Conservation (phyloP, 2,888 invertebrate species). For the Microplitis manilae region DNA sequence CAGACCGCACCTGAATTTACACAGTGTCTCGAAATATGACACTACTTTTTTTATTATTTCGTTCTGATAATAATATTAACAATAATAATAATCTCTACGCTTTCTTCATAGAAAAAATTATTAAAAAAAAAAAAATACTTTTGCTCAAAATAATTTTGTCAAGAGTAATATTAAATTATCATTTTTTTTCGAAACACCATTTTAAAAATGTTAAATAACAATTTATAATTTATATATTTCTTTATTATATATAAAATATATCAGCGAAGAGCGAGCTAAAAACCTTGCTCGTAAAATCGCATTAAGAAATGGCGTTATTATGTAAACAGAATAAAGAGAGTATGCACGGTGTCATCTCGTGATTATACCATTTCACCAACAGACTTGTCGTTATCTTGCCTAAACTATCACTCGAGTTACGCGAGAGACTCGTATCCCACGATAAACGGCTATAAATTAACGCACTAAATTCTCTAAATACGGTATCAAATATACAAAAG, state of each 20-base stretch:
- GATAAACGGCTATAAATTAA: slow-evolving; percentile 1
- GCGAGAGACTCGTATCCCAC: neutral
- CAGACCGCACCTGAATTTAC: slow-evolving; percentile 67
- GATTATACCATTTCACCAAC: slow-evolving; percentile 21
- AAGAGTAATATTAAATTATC: neutral
- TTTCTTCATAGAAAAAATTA: slow-evolving; percentile 15
- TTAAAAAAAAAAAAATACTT: neutral
- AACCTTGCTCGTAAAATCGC: slow-evolving; percentile 11
- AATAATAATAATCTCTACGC: neutral
- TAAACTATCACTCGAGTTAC: slow-evolving; percentile 11
- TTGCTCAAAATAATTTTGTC: neutral
- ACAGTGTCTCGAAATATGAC: slow-evolving; percentile 52
- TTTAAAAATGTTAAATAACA: neutral
- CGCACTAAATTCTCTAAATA: neutral
- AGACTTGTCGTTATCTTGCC: neutral
- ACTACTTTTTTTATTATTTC: slow-evolving; percentile 35
- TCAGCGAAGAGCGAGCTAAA: neutral
- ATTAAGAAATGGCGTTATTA: slow-evolving; percentile 18
- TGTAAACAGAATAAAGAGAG: slow-evolving; percentile 9
- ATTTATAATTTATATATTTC: slow-evolving; percentile 18
- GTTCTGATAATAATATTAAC: slow-evolving; percentile 27
- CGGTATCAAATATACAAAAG: neutral
- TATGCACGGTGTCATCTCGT: slow-evolving; percentile 21
- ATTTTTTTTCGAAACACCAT: no score
- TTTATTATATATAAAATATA: slow-evolving; percentile 21